These are phyloP conservation scores for Zaprionus africanus DNA, from an alignment of 1,140 invertebrate species.

Conservation along the genomic window DNA sequence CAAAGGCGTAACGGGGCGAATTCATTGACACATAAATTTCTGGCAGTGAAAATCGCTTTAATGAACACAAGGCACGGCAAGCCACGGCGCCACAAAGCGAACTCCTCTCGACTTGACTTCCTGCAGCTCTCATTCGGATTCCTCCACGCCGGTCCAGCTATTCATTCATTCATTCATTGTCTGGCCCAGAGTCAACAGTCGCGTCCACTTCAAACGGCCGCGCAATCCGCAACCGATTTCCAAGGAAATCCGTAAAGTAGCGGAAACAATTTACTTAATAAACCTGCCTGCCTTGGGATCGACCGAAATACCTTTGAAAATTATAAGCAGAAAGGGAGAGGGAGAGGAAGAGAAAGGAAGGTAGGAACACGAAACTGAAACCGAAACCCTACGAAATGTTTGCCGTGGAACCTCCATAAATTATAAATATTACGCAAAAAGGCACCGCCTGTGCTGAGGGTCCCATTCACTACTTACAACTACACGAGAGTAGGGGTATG, in stretches of 20 bases:
- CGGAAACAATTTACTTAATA: constrained; percentile 70
- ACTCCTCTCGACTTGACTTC: constrained; percentile 33
- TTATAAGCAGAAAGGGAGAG: constrained; percentile 40
- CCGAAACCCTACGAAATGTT: constrained; percentile 9
- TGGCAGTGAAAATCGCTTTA: constrained; percentile 57
- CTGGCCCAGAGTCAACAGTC: constrained; percentile 19
- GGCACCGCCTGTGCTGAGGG: constrained; percentile 28
- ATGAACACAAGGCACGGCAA: constrained; percentile 39
- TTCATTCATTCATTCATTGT: constrained; percentile 42
- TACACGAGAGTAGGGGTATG: constrained; percentile 39
- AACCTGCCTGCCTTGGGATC: constrained; percentile 46
- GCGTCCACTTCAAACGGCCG: constrained; percentile 50
- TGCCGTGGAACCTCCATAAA: constrained; percentile 56
- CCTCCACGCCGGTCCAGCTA: not conserved
- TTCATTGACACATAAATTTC: constrained; percentile 63
- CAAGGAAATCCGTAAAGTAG: constrained; percentile 63
- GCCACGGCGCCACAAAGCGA: constrained; percentile 4
- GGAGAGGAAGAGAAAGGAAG: not conserved
- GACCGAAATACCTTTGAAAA: constrained; percentile 54
- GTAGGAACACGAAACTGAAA: not conserved
- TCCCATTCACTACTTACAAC: constrained; percentile 42
- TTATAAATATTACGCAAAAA: constrained; percentile 67
- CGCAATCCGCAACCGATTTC: constrained; percentile 43
- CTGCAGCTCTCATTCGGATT: constrained; percentile 12
- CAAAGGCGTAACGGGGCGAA: constrained; percentile 54